Base-by-base conservation (phyloP, 2,113 vertebrate genomes). In the Mirounga angustirostris region DNA sequence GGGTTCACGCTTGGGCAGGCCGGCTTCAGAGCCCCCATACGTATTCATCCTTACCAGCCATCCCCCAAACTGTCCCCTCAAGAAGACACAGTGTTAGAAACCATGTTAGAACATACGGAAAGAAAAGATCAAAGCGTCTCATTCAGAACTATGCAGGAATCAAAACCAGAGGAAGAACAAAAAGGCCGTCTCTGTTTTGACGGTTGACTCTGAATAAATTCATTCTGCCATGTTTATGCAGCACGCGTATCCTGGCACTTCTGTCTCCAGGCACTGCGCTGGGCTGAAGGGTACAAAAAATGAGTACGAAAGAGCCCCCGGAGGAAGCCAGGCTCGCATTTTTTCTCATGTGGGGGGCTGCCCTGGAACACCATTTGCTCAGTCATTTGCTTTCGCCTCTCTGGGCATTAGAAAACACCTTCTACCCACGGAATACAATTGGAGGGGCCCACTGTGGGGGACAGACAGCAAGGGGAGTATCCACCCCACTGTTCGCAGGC, bases 391-490 rank as follows among this genome's bases (percentile, higher is more conserved):
- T 78, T 67, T 61, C 28, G 56, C 46, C 22, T 88, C 67, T 78
- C 46, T 26, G 59, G 50, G 80, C 19, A 36, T 9, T n/a, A 79
- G 79, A 67, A 95, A 76, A 89, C 28, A 36, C 2, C 26, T 79
- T 46, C 52, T 33, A 22, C 30, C 74, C n/a, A 46, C 26, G 54
- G 67, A 91, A 19, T 13, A 22, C 4, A 46, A 24, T 4, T 21
- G 16, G 12, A 9, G 8, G 14, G 54, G 13, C 2, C 18, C 0
- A 2, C 4, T 19, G 15, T 4, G 16, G 36, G 16, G 30, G 0
- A 3, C 1, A 15, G 36, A 4, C 1, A 26, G 30, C 1, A 19
- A 46, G 22, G 30, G 36, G 11, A 19, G 1, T 0, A 2, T 2
- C 18, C 36, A 16, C 11, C 13, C 10, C 1, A 2, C 16, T 33